phyloP scores from a whole-genome alignment of 2,888 invertebrate genomes.

The Idaea dimidiata region DNA sequence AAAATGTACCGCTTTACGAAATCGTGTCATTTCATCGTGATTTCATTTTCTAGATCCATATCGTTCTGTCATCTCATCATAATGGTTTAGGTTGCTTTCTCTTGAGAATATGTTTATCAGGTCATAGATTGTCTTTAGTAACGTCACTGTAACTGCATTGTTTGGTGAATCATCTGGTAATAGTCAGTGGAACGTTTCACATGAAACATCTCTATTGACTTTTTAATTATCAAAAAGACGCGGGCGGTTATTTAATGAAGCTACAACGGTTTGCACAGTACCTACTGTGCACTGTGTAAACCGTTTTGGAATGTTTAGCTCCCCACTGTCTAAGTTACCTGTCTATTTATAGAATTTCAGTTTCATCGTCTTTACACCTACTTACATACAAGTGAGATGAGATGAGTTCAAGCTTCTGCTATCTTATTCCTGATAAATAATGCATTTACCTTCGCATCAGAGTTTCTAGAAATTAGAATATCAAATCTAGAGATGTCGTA shows the following conservation, averaged over 20 bases:
- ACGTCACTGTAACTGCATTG: not conserved
- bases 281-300: not conserved
- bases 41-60: not conserved
- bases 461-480: not conserved
- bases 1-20: not conserved
- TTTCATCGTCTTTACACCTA: not conserved
- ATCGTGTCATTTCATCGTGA: not conserved
- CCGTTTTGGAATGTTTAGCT: not conserved
- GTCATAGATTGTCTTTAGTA: not conserved
- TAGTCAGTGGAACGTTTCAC: not conserved
- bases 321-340: not conserved
- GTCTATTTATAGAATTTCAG: not conserved
- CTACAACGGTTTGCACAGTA: too few species aligned
- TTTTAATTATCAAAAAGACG: not conserved
- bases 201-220: not conserved
- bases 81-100: not conserved
- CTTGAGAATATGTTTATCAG: not conserved
- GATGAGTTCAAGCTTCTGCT: not conserved
- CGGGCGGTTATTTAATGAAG: not conserved
- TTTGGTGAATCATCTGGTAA: not conserved
- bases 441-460: not conserved
- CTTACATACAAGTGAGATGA: not conserved
- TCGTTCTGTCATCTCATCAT: slow-evolving; percentile 72
- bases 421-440: not conserved
- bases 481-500: not conserved